These are phyloP conservation scores for Amorpha juglandis DNA, from an alignment of 2,888 invertebrate genomes.

Conservation along the genomic window DNA sequence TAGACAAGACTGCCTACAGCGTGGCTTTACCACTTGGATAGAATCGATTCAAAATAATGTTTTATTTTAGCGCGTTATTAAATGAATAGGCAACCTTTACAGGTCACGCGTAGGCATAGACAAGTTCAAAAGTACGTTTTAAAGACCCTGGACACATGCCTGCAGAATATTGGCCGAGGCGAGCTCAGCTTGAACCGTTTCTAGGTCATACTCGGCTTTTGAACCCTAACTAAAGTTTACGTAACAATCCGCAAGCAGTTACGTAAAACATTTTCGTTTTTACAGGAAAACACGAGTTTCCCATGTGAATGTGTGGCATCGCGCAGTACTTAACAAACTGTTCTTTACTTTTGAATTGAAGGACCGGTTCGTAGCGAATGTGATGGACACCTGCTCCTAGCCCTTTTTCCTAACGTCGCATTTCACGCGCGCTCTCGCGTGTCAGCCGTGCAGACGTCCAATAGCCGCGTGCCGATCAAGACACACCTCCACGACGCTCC, in stretches of 20 bases:
- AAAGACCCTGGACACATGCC: constrained; percentile 1
- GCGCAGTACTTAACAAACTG: not conserved
- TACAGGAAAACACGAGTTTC: constrained; percentile 6
- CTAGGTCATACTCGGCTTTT: constrained; percentile 42
- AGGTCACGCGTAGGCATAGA: too few relatives aligned
- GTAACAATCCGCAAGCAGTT: constrained; percentile 41
- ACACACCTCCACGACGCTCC: constrained; percentile 71
- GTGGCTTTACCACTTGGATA: too few relatives aligned
- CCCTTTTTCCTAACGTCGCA: constrained; percentile 25
- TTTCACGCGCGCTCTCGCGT: constrained; percentile 30
- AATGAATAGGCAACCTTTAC: not conserved
- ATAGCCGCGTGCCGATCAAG: constrained; percentile 55
- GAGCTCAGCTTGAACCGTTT: constrained; percentile 4
- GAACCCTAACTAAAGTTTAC: constrained; percentile 46
- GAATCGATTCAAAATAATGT: too few relatives aligned
- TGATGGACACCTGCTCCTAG: constrained; percentile 39
- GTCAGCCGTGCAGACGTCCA: constrained; percentile 53
- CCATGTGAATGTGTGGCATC: not conserved
- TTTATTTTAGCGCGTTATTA: not conserved
- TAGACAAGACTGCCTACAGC: too few relatives aligned
- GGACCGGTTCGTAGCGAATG: constrained; percentile 28
- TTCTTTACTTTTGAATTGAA: not conserved
- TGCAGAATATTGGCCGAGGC: not conserved
- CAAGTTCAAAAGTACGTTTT: not conserved
- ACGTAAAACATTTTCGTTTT: constrained; percentile 35